These are phyloP conservation scores for Eudiplozoon nipponicum DNA, from an alignment of 2,888 invertebrate genomes.

Conservation along the genomic window DNA sequence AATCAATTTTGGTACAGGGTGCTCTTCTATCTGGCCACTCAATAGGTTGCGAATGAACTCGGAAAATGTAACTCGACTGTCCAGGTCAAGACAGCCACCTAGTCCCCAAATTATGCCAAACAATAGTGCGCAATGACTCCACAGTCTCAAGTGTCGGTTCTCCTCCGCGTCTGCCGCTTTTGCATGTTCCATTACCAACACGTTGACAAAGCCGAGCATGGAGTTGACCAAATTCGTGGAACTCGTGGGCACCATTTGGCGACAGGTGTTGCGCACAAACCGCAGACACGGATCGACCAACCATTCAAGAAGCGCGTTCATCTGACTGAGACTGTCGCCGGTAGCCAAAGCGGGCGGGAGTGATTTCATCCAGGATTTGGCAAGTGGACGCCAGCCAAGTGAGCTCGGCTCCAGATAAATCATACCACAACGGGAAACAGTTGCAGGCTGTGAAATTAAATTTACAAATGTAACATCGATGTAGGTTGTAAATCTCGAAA, in stretches of 20 bases:
- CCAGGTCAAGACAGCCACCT: constrained; percentile 43
- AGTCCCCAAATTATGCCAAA: constrained; percentile 49
- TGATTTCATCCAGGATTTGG: constrained; percentile 46
- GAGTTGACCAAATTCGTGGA: constrained; percentile 29
- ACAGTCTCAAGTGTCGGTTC: constrained; percentile 35
- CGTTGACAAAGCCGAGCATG: constrained; percentile 42
- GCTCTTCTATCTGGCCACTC: constrained; percentile 25
- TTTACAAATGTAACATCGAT: too few relatives aligned
- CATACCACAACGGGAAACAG: constrained; percentile 66
- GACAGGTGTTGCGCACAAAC: constrained; percentile 41
- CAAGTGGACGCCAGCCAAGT: constrained; percentile 48
- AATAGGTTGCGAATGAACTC: constrained; percentile 36
- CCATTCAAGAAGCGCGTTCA: constrained; percentile 35
- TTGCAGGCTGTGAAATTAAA: constrained; percentile 43
- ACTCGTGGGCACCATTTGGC: constrained; percentile 20
- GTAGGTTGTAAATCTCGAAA: too few relatives aligned
- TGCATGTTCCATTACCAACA: constrained; percentile 33
- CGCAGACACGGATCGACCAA: constrained; percentile 41
- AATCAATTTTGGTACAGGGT: constrained; percentile 33
- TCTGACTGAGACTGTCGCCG: constrained; percentile 33
- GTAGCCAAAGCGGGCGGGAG: constrained; percentile 29
- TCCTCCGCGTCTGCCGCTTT: constrained; percentile 28
- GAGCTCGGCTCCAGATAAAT: constrained; percentile 56
- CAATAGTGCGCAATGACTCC: constrained; percentile 36
- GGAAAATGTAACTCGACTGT: constrained; percentile 44